These are phyloP conservation scores for Drosophila ficusphila DNA, from an alignment of 1,140 invertebrate genomes.

Conservation along the genomic window DNA sequence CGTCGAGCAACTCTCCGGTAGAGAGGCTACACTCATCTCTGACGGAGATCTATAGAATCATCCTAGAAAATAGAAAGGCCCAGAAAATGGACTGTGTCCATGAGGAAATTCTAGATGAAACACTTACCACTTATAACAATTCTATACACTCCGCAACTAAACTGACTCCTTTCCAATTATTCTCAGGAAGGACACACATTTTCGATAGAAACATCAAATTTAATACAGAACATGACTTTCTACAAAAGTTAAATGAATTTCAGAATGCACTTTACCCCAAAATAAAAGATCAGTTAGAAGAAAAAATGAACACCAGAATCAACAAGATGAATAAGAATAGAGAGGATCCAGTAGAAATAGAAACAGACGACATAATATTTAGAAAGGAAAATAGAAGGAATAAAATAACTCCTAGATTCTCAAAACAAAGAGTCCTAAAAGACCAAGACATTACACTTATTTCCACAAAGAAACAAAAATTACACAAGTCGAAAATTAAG, in stretches of 20 bases:
- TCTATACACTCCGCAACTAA: background rate
- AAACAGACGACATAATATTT: background rate
- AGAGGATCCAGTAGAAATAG: background rate
- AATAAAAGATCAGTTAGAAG: background rate
- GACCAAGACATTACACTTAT: background rate
- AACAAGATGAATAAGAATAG: background rate
- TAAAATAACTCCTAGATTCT: slow-evolving; percentile 1
- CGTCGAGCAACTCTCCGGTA: background rate
- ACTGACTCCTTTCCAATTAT: background rate
- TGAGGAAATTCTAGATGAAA: slow-evolving; percentile 1
- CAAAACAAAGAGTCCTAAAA: background rate
- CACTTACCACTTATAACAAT: background rate
- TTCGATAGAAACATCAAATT: background rate
- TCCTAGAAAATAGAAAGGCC: background rate
- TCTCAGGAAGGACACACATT: background rate
- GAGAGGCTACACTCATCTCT: slow-evolving; percentile 1
- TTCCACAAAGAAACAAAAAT: background rate
- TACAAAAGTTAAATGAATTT: background rate
- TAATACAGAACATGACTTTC: too few species aligned
- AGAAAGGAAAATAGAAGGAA: slow-evolving; percentile 3
- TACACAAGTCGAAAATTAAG: slow-evolving; percentile 9
- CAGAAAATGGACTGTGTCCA: background rate
- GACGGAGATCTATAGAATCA: slow-evolving; percentile 4
- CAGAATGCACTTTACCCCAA: background rate
- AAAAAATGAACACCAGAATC: background rate